Conservation (phyloP, 2,888 invertebrate species). For the Thalpophila matura region DNA sequence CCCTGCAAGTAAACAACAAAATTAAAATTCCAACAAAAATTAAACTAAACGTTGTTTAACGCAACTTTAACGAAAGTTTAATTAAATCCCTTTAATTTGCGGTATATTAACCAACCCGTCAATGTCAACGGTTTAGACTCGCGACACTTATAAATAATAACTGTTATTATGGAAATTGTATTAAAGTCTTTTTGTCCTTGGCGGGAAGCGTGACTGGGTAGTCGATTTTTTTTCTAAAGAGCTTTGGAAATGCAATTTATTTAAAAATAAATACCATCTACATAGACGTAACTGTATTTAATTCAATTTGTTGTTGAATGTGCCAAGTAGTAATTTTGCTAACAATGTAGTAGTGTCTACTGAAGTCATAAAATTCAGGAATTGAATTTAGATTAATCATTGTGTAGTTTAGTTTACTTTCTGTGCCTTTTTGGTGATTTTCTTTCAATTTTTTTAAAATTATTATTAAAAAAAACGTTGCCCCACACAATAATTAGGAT, state of each 20-base stretch:
- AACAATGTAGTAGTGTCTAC: no score
- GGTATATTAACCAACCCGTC: slow-evolving; percentile 62
- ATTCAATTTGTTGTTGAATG: no score
- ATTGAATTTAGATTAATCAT: no score
- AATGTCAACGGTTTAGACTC: slow-evolving; percentile 70
- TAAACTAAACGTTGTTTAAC: slow-evolving; percentile 42
- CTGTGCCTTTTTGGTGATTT: no score
- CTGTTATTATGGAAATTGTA: slow-evolving; percentile 70
- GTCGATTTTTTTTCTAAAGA: slow-evolving; percentile 58
- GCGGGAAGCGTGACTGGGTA: slow-evolving; percentile 65
- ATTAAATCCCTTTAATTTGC: slow-evolving; percentile 64
- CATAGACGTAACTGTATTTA: no score
- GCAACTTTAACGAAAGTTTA: slow-evolving; percentile 45
- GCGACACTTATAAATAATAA: slow-evolving; percentile 66
- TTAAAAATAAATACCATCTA: not conserved
- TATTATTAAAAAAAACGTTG: no score
- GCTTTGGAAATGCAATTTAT: slow-evolving; percentile 5
- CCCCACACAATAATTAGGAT: not conserved
- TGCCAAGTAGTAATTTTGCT: no score
- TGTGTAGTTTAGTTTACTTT: no score
- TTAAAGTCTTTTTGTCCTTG: slow-evolving; percentile 71
- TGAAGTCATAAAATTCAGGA: no score
- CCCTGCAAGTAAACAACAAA: slow-evolving; percentile 19
- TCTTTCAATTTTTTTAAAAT: no score
- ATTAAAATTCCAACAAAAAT: slow-evolving; percentile 46